Evolutionary conservation across 2,888 invertebrate genomes (phyloP).

Genomic region (Pherbina coryleti): DNA sequence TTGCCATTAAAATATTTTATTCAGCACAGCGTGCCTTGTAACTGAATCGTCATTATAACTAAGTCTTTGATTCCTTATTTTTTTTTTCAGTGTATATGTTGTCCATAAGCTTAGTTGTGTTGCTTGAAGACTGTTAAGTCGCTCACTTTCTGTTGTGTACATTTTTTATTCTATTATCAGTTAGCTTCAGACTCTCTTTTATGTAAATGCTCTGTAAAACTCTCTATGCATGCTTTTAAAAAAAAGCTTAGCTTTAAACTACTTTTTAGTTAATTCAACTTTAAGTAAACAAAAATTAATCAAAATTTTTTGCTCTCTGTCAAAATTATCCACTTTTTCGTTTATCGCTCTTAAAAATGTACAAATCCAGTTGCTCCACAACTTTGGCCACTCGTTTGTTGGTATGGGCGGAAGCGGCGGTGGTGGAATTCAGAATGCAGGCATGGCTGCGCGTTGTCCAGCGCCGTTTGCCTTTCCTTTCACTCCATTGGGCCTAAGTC

Average conservation of each 20-base stretch:
- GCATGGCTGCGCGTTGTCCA: constrained; percentile 55
- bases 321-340: not conserved
- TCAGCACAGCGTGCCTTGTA: too few species aligned
- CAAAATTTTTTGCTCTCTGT: not conserved
- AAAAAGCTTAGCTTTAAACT: too few species aligned
- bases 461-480: constrained; percentile 74
- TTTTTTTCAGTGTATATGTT: too few species aligned
- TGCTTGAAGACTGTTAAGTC: not conserved
- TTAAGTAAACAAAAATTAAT: not conserved
- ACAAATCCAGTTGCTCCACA: constrained; percentile 34
- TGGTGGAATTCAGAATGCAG: constrained; percentile 5
- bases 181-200: not conserved
- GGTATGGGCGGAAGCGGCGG: constrained; percentile 25
- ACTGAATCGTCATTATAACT: too few species aligned
- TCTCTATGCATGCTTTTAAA: too few species aligned
- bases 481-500: constrained; percentile 70
- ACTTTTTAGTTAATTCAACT: too few species aligned
- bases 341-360: not conserved
- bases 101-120: too few species aligned
- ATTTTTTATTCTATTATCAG: not conserved
- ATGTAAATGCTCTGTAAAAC: not conserved
- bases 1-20: too few species aligned
- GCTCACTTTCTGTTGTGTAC: not conserved
- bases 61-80: too few species aligned
- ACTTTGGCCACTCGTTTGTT: constrained; percentile 34